Evolutionary conservation across 1,140 invertebrate species (phyloP).

Genomic region (Chionoecetes opilio): DNA sequence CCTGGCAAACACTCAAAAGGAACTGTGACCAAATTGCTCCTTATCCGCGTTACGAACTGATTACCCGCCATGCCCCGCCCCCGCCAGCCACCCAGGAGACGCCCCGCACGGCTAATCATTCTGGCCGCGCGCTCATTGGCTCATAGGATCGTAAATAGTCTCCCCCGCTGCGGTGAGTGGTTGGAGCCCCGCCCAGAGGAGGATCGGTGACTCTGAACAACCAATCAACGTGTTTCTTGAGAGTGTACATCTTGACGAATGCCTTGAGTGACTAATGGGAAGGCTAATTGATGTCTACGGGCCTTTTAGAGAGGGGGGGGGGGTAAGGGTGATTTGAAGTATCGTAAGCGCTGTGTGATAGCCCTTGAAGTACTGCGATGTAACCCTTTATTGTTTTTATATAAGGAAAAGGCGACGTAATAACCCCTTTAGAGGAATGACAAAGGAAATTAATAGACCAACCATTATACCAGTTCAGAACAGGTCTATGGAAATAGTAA

Average conservation of each 20-base stretch:
- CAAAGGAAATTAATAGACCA: too few relatives aligned
- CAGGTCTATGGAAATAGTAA: too few relatives aligned
- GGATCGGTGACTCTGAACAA: background rate
- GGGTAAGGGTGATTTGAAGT: slow-evolving; percentile 49
- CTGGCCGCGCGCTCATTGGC: slow-evolving; percentile 34
- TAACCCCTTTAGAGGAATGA: too few relatives aligned
- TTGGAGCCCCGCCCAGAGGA: slow-evolving; percentile 41
- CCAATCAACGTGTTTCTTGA: slow-evolving; percentile 43
- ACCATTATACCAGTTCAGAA: too few relatives aligned
- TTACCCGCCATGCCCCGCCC: slow-evolving; percentile 51
- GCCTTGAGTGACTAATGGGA: slow-evolving; percentile 73
- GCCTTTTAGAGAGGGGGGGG: slow-evolving; percentile 59
- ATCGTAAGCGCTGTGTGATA: slow-evolving; percentile 54
- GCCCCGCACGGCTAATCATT: background rate
- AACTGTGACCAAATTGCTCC: slow-evolving; percentile 76
- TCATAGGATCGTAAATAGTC: slow-evolving; percentile 51
- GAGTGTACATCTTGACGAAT: slow-evolving; percentile 62
- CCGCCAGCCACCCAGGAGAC: slow-evolving; percentile 31
- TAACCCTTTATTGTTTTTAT: too few relatives aligned
- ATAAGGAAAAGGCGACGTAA: too few relatives aligned
- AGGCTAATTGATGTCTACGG: slow-evolving; percentile 75
- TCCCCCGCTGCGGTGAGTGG: slow-evolving; percentile 59
- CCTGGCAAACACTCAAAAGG: slow-evolving; percentile 74
- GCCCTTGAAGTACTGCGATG: slow-evolving; percentile 28
- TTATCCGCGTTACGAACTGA: slow-evolving; percentile 76